Base-by-base conservation (phyloP, 2,113 vertebrate species). In the Cepphus grylle region DNA sequence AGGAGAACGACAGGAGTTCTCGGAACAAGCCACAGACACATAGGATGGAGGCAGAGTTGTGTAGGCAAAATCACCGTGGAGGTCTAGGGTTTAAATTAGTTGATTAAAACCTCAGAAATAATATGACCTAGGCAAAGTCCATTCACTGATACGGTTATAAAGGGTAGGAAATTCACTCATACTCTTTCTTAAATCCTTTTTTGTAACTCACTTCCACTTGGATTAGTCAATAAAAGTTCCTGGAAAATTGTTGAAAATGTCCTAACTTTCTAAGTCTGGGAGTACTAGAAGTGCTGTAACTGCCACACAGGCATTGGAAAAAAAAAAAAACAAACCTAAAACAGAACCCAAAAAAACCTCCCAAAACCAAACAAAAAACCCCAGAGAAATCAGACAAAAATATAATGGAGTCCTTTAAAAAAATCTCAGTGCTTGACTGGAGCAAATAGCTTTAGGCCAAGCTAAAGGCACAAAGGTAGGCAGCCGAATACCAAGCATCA, bases 361-460 rank as follows among this genome's bases (percentile, higher is more conserved):
- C 20, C 8, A 40, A 38, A 58, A 7, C 0, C 9, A 42, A 70
- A n/a, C 5, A 32, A 34, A 62, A 69, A 42, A 5, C 0, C 15
- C 6, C 5, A n/a, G 36, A 45, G 5, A 71, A 76, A 77, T 80
- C 3, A n/a, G 30, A 9, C 32, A 50, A 88, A 76, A 86, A 88
- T 52, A 12, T 23, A n/a, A 13, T 34, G 13, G 43, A 50, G 8
- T 71, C 56, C 1, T 81, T 85, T 49, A 3, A 38, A 45, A 83
- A 67, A 6, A 56, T 14, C 11, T 38, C 1, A 23, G 45, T 59
- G 13, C 16, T 63, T 55, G 13, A 26, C 12, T 69, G 29, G 8
- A 76, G 6, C 32, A 82, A 80, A 32, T 27, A 76, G 16, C 8
- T 67, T 6, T 56, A 38, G 56, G 43, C 50, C 43, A 59, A 65